phyloP scores from a whole-genome alignment of 1,140 invertebrate species.

The Nebria ingens region DNA sequence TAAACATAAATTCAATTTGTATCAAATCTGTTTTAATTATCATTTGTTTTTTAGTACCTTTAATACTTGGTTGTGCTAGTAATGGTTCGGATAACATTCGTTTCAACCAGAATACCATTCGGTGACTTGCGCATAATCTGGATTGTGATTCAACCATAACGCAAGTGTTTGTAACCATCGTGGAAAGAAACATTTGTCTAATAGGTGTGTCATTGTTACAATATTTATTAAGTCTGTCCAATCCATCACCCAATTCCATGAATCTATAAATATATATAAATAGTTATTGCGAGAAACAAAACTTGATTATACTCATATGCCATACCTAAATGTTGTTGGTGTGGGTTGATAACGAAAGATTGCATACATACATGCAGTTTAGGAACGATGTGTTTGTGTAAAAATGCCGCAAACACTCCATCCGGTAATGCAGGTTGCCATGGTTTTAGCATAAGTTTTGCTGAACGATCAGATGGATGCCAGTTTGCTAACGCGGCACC shows the following conservation, averaged over 20 bases:
- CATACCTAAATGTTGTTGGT: constrained; percentile 63
- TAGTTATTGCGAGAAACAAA: no score
- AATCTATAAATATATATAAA: constrained; percentile 20
- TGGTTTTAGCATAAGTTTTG: constrained; percentile 81
- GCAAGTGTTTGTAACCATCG: constrained; percentile 74
- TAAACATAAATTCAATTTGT: constrained; percentile 30
- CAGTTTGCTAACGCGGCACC: constrained; percentile 77
- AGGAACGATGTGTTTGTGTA: constrained; percentile 84
- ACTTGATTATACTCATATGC: constrained; percentile 15
- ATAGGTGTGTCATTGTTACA: constrained; percentile 55
- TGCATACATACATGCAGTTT: constrained; percentile 68
- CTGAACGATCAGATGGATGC: constrained; percentile 88
- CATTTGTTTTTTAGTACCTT: constrained; percentile 40
- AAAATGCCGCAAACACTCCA: constrained; percentile 72
- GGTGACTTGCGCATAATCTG: constrained; percentile 73
- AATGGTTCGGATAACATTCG: constrained; percentile 58
- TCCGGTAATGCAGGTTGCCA: constrained; percentile 82
- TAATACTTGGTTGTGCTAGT: constrained; percentile 54
- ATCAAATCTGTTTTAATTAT: constrained; percentile 14
- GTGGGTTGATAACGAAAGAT: constrained; percentile 73
- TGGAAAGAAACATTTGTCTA: constrained; percentile 81
- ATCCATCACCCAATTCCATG: constrained; percentile 70
- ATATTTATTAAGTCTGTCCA: constrained; percentile 72
- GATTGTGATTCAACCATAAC: constrained; percentile 70
- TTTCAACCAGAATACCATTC: constrained; percentile 86